A percentile compares a stretch with the other conserved stretches of the same genome.
These are phyloP conservation scores for Polylopha cassiicola DNA, from an alignment of 2,888 invertebrate genomes.

Conservation along the genomic window DNA sequence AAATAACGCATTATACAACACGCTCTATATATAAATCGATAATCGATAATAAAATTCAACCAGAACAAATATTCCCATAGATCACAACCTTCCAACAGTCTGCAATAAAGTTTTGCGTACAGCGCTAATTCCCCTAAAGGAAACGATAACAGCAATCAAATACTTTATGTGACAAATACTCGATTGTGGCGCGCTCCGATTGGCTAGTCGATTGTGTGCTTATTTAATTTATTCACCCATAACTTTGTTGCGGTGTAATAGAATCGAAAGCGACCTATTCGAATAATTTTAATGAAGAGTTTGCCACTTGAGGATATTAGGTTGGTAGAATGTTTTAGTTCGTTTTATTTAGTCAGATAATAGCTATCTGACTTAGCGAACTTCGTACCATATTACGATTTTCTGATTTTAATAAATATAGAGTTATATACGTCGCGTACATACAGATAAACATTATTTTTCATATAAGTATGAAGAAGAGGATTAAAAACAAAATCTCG, in stretches of 20 bases:
- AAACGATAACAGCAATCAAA: constrained; percentile 33
- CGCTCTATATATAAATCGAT: too few relatives aligned
- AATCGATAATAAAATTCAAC: too few relatives aligned
- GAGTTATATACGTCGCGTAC: too few relatives aligned
- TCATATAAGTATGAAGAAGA: too few relatives aligned
- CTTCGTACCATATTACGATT: too few relatives aligned
- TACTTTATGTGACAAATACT: constrained; percentile 43
- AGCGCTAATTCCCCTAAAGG: constrained; percentile 35
- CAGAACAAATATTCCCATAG: too few relatives aligned
- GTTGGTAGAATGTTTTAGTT: constrained; percentile 11
- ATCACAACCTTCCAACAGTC: neutral
- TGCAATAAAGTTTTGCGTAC: constrained; percentile 14
- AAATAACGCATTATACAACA: too few relatives aligned
- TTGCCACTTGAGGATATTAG: neutral
- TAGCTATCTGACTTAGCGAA: too few relatives aligned
- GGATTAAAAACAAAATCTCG: too few relatives aligned
- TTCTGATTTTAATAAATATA: too few relatives aligned
- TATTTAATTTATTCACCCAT: constrained; percentile 52
- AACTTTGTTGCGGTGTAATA: constrained; percentile 41
- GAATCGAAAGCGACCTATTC: constrained; percentile 34
- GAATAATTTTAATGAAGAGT: neutral
- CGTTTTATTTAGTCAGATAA: too few relatives aligned
- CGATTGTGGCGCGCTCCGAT: constrained; percentile 35
- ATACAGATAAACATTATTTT: too few relatives aligned
- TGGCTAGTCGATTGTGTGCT: constrained; percentile 33